These are phyloP conservation scores for Amphiura filiformis DNA, from an alignment of 35 echinoderm and acorn worm species.

Conservation along the genomic window DNA sequence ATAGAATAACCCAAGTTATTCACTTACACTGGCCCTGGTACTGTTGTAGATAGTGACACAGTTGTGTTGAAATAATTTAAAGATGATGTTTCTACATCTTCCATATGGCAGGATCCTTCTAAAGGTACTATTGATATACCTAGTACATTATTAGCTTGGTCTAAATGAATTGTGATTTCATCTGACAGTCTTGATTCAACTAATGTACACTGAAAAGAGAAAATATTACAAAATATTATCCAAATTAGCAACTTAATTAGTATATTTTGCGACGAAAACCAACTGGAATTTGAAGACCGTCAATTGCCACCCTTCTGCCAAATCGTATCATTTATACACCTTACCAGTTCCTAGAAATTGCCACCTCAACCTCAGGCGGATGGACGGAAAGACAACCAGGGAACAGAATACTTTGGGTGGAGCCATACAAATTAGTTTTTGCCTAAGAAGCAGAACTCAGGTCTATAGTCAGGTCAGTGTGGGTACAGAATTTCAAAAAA, in stretches of 20 bases:
- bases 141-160: slow-evolving; percentile 90
- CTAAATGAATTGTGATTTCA: slow-evolving; percentile 76
- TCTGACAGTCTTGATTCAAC: slow-evolving; percentile 84
- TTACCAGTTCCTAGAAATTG: neutral
- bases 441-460: too few relatives aligned
- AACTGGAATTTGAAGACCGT: too few relatives aligned
- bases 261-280: too few relatives aligned
- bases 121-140: slow-evolving; percentile 65
- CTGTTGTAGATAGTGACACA: slow-evolving; percentile 59
- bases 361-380: too few relatives aligned
- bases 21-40: slow-evolving; percentile 87
- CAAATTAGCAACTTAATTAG: too few relatives aligned
- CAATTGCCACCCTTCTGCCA: too few relatives aligned
- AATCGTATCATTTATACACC: neutral
- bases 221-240: neutral
- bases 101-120: slow-evolving; percentile 65
- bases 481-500: too few relatives aligned
- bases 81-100: slow-evolving; percentile 5
- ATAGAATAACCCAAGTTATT: too few relatives aligned
- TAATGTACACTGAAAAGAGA: slow-evolving; percentile 72
- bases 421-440: too few relatives aligned
- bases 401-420: too few relatives aligned
- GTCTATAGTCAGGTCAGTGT: too few relatives aligned
- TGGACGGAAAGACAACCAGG: too few relatives aligned
- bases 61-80: slow-evolving; percentile 88